Percentiles rank a stretch among this genome's conserved stretches.
Evolutionary conservation across 1,140 invertebrate species (phyloP).

Genomic region (Phthorimaea operculella): DNA sequence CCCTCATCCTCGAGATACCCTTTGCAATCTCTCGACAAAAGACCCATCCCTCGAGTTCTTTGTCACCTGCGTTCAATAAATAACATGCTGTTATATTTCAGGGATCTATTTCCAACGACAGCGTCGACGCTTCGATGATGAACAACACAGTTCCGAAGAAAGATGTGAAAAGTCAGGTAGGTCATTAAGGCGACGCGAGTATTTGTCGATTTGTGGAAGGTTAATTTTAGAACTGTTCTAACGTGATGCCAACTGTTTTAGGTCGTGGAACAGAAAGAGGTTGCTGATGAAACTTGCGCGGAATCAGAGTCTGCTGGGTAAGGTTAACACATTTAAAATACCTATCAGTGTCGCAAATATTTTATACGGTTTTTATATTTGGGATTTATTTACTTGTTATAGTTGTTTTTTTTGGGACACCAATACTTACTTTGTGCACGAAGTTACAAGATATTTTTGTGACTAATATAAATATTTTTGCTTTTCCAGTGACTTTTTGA

Average conservation of each 20-base stretch:
- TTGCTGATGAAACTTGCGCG: conserved; percentile 42
- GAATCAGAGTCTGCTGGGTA: conserved; percentile 56
- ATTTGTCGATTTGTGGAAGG: too few relatives aligned
- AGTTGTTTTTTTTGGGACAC: too few relatives aligned
- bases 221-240: too few relatives aligned
- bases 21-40: neutral
- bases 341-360: too few relatives aligned
- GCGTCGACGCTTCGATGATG: conserved; percentile 41
- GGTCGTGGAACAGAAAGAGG: neutral
- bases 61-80: neutral
- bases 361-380: too few relatives aligned
- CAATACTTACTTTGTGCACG: too few relatives aligned
- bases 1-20: too few relatives aligned
- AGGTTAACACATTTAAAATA: conserved; percentile 12
- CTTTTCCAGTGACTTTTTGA: conserved; percentile 47
- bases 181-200: too few relatives aligned
- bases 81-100: conserved; percentile 19
- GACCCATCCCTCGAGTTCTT: neutral
- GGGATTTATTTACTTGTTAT: too few relatives aligned
- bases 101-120: conserved; percentile 53
- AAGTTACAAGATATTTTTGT: too few relatives aligned
- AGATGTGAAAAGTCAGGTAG: conserved; percentile 7
- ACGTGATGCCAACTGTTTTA: neutral
- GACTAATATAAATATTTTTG: neutral
- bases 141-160: conserved; percentile 29